phyloP scores from a whole-genome alignment of 1,140 invertebrate species.

The Solen grandis region DNA sequence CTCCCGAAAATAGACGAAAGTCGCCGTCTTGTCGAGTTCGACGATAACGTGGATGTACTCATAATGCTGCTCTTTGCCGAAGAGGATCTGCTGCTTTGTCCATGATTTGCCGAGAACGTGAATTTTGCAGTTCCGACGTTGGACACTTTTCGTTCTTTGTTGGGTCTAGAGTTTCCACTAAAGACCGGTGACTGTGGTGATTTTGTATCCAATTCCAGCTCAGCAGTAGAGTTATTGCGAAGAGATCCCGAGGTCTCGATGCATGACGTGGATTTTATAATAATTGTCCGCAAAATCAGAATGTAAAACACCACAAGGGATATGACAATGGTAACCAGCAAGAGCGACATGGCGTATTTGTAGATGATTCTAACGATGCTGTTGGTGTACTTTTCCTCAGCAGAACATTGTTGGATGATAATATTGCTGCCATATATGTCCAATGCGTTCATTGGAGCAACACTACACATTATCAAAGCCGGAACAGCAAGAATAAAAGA shows the following conservation, averaged over 20 bases:
- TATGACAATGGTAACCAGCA: constrained; percentile 7
- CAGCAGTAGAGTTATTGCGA: not conserved
- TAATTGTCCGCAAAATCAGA: constrained; percentile 26
- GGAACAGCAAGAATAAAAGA: constrained; percentile 31
- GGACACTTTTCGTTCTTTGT: not conserved
- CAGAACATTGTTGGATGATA: constrained; percentile 14
- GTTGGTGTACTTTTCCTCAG: constrained; percentile 26
- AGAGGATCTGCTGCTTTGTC: no score
- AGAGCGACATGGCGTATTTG: constrained; percentile 11
- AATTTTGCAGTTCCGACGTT: not conserved
- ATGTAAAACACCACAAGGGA: constrained; percentile 36
- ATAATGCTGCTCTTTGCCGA: not conserved
- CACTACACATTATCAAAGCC: constrained; percentile 38
- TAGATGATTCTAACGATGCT: constrained; percentile 17
- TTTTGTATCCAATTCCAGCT: not conserved
- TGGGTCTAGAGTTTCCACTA: not conserved
- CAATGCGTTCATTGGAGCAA: not conserved
- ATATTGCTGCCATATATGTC: constrained; percentile 21
- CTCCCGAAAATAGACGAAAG: not conserved
- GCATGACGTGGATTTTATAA: constrained; percentile 6
- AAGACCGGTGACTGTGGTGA: not conserved
- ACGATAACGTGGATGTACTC: not conserved
- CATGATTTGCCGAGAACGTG: not conserved
- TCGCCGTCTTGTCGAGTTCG: not conserved
- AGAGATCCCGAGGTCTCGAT: constrained; percentile 1